phyloP scores from a whole-genome alignment of 2,797 vertebrate species.

The Ceryle rudis region DNA sequence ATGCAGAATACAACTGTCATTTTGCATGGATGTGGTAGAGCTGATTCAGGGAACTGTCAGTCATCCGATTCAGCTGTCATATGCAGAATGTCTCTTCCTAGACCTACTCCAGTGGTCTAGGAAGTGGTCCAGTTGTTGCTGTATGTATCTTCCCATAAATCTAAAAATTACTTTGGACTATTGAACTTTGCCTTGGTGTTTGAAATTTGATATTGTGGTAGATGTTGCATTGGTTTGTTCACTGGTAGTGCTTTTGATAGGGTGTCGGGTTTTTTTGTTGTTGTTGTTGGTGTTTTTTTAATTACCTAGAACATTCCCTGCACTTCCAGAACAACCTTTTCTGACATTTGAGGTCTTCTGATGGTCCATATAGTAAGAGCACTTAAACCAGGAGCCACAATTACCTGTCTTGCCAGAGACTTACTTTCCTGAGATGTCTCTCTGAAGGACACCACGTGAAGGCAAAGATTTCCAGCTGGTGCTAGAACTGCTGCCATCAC shows the following conservation, averaged over 20 bases:
- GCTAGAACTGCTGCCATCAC: not conserved
- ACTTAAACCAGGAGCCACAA: not conserved
- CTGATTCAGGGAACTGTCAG: not conserved
- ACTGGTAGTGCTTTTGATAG: not conserved
- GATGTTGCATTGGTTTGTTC: not conserved
- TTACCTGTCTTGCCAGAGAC: not conserved
- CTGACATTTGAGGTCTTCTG: not conserved
- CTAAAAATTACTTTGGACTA: not conserved
- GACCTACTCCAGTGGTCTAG: not conserved
- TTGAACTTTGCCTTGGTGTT: not conserved
- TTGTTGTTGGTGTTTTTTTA: not conserved
- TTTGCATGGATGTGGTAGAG: not conserved
- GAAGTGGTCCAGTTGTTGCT: not conserved
- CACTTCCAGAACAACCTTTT: not conserved
- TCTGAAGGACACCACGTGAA: not conserved
- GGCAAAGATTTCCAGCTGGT: not conserved
- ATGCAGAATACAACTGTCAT: not conserved
- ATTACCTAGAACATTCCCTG: not conserved
- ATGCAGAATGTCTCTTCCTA: not conserved
- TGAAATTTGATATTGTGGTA: not conserved
- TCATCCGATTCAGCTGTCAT: rapidly evolving
- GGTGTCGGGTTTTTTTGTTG: not conserved
- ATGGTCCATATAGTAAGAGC: not conserved
- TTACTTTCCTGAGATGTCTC: not conserved
- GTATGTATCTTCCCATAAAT: not conserved